Conservation (phyloP, 2,113 vertebrate species). For the Apodemus speciosus region DNA sequence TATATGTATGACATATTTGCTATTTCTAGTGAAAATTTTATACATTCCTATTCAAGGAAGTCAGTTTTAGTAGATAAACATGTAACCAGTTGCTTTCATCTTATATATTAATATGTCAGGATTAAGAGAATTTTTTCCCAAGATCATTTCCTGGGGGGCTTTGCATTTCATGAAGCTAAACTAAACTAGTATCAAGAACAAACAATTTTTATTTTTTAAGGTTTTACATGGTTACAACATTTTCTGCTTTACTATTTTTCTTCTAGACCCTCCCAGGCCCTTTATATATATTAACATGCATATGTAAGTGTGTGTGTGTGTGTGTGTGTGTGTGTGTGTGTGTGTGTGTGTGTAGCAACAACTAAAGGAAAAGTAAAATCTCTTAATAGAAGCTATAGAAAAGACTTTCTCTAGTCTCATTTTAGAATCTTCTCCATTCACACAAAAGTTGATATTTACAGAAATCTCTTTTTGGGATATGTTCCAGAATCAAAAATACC, state of each 20-base stretch:
- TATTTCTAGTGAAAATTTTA: not conserved
- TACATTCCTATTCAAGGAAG: not conserved
- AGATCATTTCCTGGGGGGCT: not conserved
- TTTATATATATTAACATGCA: not conserved
- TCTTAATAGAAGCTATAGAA: not conserved
- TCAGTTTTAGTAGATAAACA: not conserved
- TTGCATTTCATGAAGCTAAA: not conserved
- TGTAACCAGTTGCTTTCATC: not conserved
- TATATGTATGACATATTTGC: not conserved
- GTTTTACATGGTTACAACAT: not conserved
- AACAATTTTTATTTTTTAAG: not conserved
- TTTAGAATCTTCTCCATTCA: not conserved
- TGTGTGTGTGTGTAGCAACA: not conserved
- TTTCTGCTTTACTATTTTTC: not conserved
- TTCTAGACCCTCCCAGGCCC: rapidly evolving
- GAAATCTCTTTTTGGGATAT: not conserved
- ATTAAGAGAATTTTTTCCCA: not conserved
- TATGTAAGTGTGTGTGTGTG: not conserved
- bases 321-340: not conserved
- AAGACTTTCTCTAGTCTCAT: not conserved
- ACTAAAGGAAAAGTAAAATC: not conserved
- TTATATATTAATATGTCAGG: not conserved
- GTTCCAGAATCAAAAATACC: not conserved
- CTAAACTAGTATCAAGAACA: not conserved
- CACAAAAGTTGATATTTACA: not conserved